Conservation (phyloP, 2,797 vertebrate species). For the Microctenopoma stevenorrisi region DNA sequence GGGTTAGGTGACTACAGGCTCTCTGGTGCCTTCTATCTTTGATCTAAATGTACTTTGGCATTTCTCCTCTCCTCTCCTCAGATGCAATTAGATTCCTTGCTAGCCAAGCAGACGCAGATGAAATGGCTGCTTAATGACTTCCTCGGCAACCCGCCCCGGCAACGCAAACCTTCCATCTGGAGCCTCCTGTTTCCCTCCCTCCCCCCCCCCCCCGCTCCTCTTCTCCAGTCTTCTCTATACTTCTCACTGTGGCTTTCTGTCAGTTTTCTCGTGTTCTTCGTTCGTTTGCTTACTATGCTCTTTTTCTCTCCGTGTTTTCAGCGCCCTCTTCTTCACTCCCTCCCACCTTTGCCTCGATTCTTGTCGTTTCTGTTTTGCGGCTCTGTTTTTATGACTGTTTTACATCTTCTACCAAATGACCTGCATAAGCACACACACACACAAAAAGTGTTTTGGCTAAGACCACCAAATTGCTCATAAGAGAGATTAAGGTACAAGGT, state of each 20-base stretch:
- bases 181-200: constrained; percentile 69
- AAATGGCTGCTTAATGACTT: constrained; percentile 85
- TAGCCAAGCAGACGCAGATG: constrained; percentile 83
- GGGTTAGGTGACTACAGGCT: constrained; percentile 68
- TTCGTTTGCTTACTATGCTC: constrained; percentile 29
- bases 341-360: background rate
- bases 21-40: constrained; percentile 79
- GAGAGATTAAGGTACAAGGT: background rate
- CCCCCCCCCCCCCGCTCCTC: constrained; percentile 1
- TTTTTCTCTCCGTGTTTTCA: constrained; percentile 28
- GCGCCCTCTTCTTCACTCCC: background rate
- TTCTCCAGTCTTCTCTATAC: constrained; percentile 31
- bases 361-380: background rate
- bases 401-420: background rate
- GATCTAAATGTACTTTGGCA: constrained; percentile 84
- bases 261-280: constrained; percentile 32
- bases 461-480: background rate
- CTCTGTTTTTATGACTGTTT: background rate
- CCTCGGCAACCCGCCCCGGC: constrained; percentile 78
- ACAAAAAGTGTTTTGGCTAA: background rate
- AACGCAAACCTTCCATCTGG: constrained; percentile 80
- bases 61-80: constrained; percentile 82
- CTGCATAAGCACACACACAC: background rate
- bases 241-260: constrained; percentile 56
- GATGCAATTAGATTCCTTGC: constrained; percentile 82